phyloP scores from a whole-genome alignment of 64 coral and sea anemone genomes.

The Catalaphyllia jardinei region DNA sequence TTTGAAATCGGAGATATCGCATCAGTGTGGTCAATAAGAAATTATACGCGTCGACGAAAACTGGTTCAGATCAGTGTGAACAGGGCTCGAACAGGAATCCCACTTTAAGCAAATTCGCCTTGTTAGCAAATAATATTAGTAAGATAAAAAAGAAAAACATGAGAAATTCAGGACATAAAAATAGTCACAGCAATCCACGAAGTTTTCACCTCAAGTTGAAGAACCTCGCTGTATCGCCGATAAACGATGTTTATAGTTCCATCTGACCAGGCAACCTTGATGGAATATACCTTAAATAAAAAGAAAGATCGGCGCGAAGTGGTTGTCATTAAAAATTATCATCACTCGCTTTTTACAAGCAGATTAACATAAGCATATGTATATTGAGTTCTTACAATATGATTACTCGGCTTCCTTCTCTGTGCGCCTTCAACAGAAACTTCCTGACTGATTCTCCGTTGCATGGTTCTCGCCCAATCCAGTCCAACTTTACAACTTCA shows the following conservation, averaged over 20 bases:
- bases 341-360: no score
- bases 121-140: no score
- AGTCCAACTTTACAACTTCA: background rate
- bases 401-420: background rate
- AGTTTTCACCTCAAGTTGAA: conserved; percentile 50
- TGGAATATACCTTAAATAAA: conserved; percentile 37
- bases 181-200: background rate
- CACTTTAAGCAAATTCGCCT: no score
- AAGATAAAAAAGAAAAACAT: no score
- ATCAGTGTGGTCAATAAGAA: no score
- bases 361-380: no score
- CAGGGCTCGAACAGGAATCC: no score
- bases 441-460: background rate
- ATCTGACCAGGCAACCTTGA: conserved; percentile 61
- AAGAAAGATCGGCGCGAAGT: background rate
- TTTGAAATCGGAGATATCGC: no score
- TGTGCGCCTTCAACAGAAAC: conserved; percentile 7
- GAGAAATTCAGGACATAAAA: no score
- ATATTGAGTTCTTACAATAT: background rate
- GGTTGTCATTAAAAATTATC: background rate
- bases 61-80: no score
- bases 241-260: conserved; percentile 37
- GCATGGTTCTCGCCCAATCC: background rate
- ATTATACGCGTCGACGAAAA: no score
- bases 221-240: conserved; percentile 58